Evolutionary conservation across 2,113 vertebrate genomes (phyloP).

Genomic region (Eclectus roratus): DNA sequence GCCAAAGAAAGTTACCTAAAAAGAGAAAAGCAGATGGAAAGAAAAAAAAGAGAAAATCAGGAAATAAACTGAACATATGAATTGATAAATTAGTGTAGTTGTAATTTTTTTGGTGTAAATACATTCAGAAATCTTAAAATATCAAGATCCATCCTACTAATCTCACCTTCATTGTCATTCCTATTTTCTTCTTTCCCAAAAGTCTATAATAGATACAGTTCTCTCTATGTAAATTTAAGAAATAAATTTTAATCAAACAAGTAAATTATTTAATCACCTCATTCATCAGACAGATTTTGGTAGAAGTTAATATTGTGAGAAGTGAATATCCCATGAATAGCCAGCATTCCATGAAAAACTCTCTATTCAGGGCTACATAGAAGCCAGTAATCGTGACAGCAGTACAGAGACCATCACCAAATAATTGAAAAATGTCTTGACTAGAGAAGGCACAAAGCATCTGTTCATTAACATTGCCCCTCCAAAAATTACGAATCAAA

Average conservation of each 20-base stretch:
- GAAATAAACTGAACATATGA: not conserved
- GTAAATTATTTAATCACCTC: not conserved
- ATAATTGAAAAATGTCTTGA: not conserved
- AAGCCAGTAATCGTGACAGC: not conserved
- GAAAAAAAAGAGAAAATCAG: not conserved
- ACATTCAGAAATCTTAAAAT: not conserved
- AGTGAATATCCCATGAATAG: not conserved
- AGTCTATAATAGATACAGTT: not conserved
- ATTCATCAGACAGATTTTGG: not conserved
- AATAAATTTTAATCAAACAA: not conserved
- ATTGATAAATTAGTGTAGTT: not conserved
- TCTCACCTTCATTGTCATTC: not conserved
- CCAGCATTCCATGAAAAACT: not conserved
- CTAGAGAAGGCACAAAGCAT: not conserved
- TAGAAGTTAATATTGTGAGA: not conserved
- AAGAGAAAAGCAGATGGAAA: not conserved
- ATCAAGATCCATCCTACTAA: not conserved
- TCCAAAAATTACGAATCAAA: not conserved
- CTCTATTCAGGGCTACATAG: not conserved
- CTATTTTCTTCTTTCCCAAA: not conserved
- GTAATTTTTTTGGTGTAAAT: not conserved
- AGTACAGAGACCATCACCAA: not conserved
- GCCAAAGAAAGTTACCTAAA: not conserved
- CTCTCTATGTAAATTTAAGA: not conserved
- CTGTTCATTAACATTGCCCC: not conserved